A percentile compares a stretch with the other conserved stretches of the same genome.
Conservation (phyloP, 2,888 invertebrate genomes). For the Acleris literana region DNA sequence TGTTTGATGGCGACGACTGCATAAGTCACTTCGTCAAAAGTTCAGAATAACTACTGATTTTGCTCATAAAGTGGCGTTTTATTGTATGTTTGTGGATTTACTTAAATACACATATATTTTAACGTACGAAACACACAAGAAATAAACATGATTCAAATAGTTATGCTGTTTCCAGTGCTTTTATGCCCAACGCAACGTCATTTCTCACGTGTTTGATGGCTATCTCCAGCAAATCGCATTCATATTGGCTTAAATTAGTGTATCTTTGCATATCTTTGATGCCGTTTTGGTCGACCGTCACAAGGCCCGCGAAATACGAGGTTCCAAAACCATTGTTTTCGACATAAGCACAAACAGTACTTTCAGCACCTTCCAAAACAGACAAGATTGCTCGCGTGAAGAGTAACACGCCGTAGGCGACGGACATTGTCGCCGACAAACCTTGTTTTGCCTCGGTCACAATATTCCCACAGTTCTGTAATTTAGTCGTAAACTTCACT, state of each 20-base stretch:
- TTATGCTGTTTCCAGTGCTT: slow-evolving; percentile 56
- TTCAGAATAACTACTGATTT: no score
- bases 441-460: slow-evolving; percentile 86
- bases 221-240: slow-evolving; percentile 59
- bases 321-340: slow-evolving; percentile 73
- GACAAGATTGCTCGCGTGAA: slow-evolving; percentile 83
- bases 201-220: slow-evolving; percentile 58
- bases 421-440: slow-evolving; percentile 82
- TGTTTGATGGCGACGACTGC: no score
- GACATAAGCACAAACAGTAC: slow-evolving; percentile 51
- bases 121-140: not conserved
- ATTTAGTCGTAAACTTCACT: slow-evolving; percentile 58
- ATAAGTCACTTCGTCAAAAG: no score
- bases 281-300: slow-evolving; percentile 56
- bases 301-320: slow-evolving; percentile 60
- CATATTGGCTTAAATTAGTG: slow-evolving; percentile 53
- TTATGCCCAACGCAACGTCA: slow-evolving; percentile 60
- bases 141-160: not conserved
- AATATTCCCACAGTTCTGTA: slow-evolving; percentile 85
- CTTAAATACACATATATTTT: not conserved
- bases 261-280: slow-evolving; percentile 60
- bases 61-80: no score
- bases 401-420: slow-evolving; percentile 85
- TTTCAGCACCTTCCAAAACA: slow-evolving; percentile 60
- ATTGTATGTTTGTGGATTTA: not conserved